Evolutionary conservation across 1,140 invertebrate genomes (phyloP).

Genomic region (Aphelenchoides avenae): DNA sequence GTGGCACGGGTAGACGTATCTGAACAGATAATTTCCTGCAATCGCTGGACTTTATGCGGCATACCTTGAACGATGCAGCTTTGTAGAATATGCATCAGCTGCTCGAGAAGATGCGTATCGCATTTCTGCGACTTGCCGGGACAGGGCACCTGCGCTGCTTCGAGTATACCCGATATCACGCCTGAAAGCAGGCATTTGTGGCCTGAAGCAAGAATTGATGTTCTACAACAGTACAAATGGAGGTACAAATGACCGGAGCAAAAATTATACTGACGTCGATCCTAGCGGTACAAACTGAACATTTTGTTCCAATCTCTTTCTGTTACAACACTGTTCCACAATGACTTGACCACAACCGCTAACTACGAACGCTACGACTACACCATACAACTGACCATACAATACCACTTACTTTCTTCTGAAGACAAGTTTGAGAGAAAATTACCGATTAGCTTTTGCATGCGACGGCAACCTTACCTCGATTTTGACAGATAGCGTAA

Average conservation of each 20-base stretch:
- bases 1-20: constrained; percentile 72
- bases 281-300: no score
- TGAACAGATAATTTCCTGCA: constrained; percentile 12
- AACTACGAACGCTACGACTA: no score
- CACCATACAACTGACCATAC: no score
- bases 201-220: no score
- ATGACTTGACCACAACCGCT: no score
- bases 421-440: no score
- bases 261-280: no score
- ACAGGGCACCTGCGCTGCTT: constrained; percentile 45
- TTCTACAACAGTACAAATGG: constrained; percentile 13
- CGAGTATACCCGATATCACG: constrained; percentile 31
- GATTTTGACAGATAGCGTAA: constrained; percentile 86
- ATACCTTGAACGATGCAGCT: constrained; percentile 37
- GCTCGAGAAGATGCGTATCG: constrained; percentile 37
- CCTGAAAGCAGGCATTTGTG: constrained; percentile 33
- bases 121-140: constrained; percentile 40
- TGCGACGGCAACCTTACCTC: constrained; percentile 67
- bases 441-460: no score
- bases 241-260: constrained; percentile 5
- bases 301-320: no score
- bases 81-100: constrained; percentile 31
- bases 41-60: background rate
- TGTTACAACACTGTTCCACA: no score
- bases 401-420: no score